These are phyloP conservation scores for Staurois parvus DNA, from an alignment of 2,797 vertebrate genomes.

Conservation along the genomic window DNA sequence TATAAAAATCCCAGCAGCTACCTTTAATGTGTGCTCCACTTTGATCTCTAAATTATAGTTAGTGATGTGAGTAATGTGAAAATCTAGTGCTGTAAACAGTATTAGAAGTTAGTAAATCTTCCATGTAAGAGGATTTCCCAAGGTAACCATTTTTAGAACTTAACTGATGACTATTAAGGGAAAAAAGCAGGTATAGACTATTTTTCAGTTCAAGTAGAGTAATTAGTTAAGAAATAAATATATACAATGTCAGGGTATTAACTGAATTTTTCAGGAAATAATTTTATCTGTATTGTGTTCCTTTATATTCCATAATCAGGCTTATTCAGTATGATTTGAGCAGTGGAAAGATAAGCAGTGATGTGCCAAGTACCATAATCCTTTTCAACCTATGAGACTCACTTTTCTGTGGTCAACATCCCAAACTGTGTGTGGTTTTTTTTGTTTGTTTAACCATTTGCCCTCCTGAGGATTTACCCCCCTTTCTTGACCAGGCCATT, in stretches of 20 bases:
- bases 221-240: background rate
- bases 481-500: too few relatives aligned
- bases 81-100: slow-evolving; percentile 20
- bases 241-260: background rate
- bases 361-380: background rate
- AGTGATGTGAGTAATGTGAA: slow-evolving; percentile 41
- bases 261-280: background rate
- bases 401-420: too few relatives aligned
- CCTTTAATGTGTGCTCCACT: background rate
- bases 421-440: too few relatives aligned
- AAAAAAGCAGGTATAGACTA: background rate
- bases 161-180: slow-evolving; percentile 8
- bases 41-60: slow-evolving; percentile 18
- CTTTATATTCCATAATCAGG: background rate
- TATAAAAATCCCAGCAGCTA: slow-evolving; percentile 8
- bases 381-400: background rate
- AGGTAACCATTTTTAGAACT: slow-evolving; percentile 22
- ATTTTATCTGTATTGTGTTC: background rate
- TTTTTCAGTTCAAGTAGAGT: background rate
- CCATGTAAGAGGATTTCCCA: slow-evolving; percentile 30
- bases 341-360: background rate
- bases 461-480: too few relatives aligned
- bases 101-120: slow-evolving; percentile 36
- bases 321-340: background rate
- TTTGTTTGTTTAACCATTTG: too few relatives aligned